These are phyloP conservation scores for Drosophila takahashii DNA, from an alignment of 1,140 invertebrate species.

Conservation along the genomic window DNA sequence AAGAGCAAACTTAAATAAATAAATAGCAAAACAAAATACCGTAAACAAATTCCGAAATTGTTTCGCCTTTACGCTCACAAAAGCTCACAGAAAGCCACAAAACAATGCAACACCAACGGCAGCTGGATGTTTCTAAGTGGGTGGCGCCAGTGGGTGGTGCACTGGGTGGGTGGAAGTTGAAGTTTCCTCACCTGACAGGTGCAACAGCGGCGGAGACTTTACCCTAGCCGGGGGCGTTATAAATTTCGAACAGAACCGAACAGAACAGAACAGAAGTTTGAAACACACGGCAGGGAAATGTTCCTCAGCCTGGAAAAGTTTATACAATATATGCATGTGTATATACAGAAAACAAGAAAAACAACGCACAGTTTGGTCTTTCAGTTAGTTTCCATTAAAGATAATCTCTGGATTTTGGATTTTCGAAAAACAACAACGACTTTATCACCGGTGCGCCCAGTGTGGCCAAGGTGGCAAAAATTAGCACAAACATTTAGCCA, in stretches of 20 bases:
- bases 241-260: slow-evolving; percentile 34
- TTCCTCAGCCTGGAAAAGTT: slow-evolving; percentile 25
- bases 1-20: slow-evolving; percentile 42
- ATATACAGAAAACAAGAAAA: too few relatives aligned
- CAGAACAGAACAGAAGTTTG: slow-evolving; percentile 29
- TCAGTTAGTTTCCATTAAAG: slow-evolving; percentile 14
- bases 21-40: slow-evolving; percentile 31
- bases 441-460: background rate
- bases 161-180: background rate
- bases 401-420: slow-evolving; percentile 11
- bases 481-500: background rate
- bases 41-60: slow-evolving; percentile 39
- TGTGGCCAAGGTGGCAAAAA: background rate
- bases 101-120: slow-evolving; percentile 31
- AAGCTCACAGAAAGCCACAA: slow-evolving; percentile 34
- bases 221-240: slow-evolving; percentile 16
- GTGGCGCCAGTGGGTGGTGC: background rate
- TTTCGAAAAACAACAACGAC: background rate
- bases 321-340: background rate
- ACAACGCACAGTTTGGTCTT: slow-evolving; percentile 1
- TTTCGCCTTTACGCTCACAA: slow-evolving; percentile 36
- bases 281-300: slow-evolving; percentile 34
- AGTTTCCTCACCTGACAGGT: slow-evolving; percentile 17
- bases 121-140: background rate
- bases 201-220: slow-evolving; percentile 19